These are phyloP conservation scores for Lophura nycthemera DNA, from an alignment of 2,113 vertebrate genomes.

Conservation along the genomic window DNA sequence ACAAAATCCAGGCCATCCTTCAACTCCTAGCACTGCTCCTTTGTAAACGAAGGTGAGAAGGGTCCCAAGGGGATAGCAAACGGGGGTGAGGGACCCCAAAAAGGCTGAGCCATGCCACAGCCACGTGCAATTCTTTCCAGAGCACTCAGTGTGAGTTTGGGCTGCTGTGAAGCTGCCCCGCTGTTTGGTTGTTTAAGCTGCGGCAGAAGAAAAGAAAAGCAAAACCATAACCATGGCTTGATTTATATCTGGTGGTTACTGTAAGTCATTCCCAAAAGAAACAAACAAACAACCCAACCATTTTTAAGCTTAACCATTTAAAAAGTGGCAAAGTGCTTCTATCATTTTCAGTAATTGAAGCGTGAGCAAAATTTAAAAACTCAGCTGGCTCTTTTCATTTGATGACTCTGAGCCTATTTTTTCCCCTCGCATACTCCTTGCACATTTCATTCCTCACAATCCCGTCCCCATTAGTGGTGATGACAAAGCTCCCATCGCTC, in stretches of 20 bases:
- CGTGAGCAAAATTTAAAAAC: constrained; percentile 32
- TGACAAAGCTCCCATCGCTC: constrained; percentile 70
- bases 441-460: constrained; percentile 57
- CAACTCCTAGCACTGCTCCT: neutral
- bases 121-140: neutral
- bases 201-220: constrained; percentile 55
- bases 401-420: constrained; percentile 2
- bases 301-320: constrained; percentile 4
- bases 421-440: neutral
- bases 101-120: neutral
- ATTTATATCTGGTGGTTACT: constrained; percentile 68
- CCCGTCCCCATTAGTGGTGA: constrained; percentile 69
- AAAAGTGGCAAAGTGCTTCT: neutral
- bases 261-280: constrained; percentile 36
- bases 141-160: neutral
- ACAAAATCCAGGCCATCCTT: neutral
- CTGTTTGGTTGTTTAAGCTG: constrained; percentile 69
- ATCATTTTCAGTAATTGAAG: constrained; percentile 53
- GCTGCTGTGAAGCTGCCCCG: constrained; percentile 28
- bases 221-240: constrained; percentile 53
- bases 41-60: neutral
- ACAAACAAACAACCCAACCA: constrained; percentile 41
- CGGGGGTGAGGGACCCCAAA: neutral
- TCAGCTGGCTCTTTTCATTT: constrained; percentile 33
- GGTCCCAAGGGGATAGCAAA: neutral